phyloP scores from a whole-genome alignment of 2,113 vertebrate genomes.

The Gallinago undulata region DNA sequence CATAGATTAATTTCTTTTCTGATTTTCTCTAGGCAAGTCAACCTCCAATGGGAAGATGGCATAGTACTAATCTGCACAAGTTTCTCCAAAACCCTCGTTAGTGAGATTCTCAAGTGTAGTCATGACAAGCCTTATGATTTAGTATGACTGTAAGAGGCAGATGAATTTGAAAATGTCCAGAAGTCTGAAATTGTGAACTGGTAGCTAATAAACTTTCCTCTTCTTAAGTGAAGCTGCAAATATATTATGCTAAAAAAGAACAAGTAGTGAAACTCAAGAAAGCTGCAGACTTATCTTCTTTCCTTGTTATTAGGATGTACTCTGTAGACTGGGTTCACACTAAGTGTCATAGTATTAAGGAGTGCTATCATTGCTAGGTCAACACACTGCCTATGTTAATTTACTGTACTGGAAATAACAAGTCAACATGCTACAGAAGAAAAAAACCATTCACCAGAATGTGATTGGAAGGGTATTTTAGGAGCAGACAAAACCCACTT shows the following conservation, averaged over 20 bases:
- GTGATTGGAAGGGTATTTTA: conserved; percentile 10
- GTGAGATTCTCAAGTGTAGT: background rate
- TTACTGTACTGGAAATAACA: background rate
- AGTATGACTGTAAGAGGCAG: background rate
- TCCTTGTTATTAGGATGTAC: background rate
- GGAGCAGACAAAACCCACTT: conserved; percentile 20
- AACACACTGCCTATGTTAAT: background rate
- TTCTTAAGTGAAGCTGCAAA: background rate
- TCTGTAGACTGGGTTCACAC: background rate
- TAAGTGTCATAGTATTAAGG: background rate
- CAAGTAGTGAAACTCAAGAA: background rate
- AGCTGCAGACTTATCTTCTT: background rate
- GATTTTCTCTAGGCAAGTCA: background rate
- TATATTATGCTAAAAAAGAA: background rate
- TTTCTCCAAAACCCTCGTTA: background rate
- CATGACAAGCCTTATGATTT: background rate
- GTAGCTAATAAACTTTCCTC: background rate
- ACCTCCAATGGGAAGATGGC: background rate
- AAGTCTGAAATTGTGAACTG: background rate
- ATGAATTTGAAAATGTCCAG: background rate
- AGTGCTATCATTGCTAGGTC: background rate
- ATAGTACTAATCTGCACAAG: background rate
- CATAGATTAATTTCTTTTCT: background rate
- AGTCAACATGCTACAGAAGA: background rate
- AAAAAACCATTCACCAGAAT: background rate